phyloP scores from a whole-genome alignment of 2,888 invertebrate genomes.

The Schizaphis graminum region DNA sequence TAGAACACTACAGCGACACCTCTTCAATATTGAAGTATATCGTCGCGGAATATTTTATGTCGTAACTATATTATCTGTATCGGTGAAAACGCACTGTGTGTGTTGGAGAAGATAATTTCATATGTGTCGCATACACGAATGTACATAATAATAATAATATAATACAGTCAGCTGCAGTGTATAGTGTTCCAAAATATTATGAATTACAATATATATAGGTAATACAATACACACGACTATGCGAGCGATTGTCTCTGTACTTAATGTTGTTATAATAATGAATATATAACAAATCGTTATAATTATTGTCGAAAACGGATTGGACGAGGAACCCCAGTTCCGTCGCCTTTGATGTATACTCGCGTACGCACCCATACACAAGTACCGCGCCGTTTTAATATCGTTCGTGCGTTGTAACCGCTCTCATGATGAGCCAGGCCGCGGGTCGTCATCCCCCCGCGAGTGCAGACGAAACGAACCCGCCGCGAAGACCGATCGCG shows the following conservation, averaged over 20 bases:
- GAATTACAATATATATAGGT: too few species aligned
- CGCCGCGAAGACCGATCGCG: background rate
- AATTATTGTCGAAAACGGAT: background rate
- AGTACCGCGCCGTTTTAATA: background rate
- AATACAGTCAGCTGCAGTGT: background rate
- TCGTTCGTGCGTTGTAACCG: background rate
- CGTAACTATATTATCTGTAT: too few species aligned
- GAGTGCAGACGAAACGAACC: background rate
- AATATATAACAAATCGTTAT: background rate
- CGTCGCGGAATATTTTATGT: too few species aligned
- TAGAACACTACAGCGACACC: too few species aligned
- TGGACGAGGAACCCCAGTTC: background rate
- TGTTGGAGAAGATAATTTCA: too few species aligned
- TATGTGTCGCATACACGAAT: too few species aligned
- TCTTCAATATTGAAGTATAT: too few species aligned
- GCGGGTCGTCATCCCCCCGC: constrained; percentile 19
- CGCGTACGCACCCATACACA: background rate
- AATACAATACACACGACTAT: background rate
- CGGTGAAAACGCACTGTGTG: too few species aligned
- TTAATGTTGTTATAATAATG: background rate
- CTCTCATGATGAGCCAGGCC: background rate
- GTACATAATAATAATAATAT: too few species aligned
- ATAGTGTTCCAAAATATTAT: background rate
- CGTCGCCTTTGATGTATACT: background rate
- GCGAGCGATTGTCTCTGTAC: background rate